These are phyloP conservation scores for Heliconius aoede DNA, from an alignment of 2,888 invertebrate species.

Conservation along the genomic window DNA sequence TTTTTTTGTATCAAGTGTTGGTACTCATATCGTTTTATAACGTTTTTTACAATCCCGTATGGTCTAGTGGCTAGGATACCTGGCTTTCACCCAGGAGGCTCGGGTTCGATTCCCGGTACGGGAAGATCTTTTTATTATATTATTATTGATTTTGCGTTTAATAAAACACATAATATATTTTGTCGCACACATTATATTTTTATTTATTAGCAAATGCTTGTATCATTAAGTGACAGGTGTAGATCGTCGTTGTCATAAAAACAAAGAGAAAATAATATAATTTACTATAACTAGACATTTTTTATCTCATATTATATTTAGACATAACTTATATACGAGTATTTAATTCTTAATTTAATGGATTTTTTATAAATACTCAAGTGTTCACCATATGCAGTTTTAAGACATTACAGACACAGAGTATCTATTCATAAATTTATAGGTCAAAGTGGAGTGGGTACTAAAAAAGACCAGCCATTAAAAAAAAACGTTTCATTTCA, in stretches of 20 bases:
- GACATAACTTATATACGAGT: no score
- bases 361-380: background rate
- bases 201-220: no score
- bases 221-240: no score
- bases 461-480: background rate
- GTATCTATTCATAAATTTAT: background rate
- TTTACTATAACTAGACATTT: no score
- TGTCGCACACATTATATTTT: background rate
- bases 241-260: no score
- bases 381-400: background rate
- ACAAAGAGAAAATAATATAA: no score
- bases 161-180: no score
- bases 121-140: constrained; percentile 63
- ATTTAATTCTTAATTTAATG: background rate
- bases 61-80: constrained; percentile 89
- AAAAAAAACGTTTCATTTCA: background rate
- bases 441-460: background rate
- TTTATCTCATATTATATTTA: no score
- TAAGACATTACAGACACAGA: no score
- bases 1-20: background rate
- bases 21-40: background rate
- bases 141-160: background rate
- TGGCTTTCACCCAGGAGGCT: constrained; percentile 90
- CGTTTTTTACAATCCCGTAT: constrained; percentile 74
- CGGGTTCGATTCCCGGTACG: constrained; percentile 90